Conservation (phyloP, 2,113 vertebrate species). For the Nyctibius bracteatus region DNA sequence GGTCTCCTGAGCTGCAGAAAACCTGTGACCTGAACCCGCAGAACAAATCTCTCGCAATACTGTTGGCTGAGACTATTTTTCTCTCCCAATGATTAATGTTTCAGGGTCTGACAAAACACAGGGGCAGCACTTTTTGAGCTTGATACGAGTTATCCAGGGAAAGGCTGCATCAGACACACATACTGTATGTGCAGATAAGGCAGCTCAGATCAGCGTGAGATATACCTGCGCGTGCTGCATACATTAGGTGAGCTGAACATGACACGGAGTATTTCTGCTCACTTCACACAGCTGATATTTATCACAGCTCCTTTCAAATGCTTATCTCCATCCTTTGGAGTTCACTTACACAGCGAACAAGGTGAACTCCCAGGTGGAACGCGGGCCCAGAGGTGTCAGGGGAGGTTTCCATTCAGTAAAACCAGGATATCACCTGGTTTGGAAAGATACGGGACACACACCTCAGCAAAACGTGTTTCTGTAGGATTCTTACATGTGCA, state of each 20-base stretch:
- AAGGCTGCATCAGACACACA: conserved; percentile 8
- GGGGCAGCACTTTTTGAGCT: conserved; percentile 51
- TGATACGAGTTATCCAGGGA: conserved; percentile 39
- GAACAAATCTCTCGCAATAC: not conserved
- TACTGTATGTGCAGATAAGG: not conserved
- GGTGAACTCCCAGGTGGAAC: conserved; percentile 38
- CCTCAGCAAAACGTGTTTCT: not conserved
- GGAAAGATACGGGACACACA: not conserved
- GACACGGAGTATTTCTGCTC: conserved; percentile 1
- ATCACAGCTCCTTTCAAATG: conserved; percentile 50
- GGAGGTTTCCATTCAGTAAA: conserved; percentile 16
- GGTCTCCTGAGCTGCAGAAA: not conserved
- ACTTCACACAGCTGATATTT: conserved; percentile 51
- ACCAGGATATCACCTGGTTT: conserved; percentile 2
- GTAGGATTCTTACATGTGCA: not conserved
- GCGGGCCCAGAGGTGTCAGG: not conserved
- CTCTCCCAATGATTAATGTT: conserved; percentile 37
- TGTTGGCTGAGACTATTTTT: conserved; percentile 33
- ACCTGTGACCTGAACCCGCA: not conserved
- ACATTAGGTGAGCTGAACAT: conserved; percentile 1
- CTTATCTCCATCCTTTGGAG: conserved; percentile 36
- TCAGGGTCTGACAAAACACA: conserved; percentile 36
- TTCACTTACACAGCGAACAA: not conserved
- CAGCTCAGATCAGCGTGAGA: not conserved
- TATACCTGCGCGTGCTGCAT: not conserved